phyloP scores from a whole-genome alignment of 2,888 invertebrate species.

The Ypsolopha sequella region DNA sequence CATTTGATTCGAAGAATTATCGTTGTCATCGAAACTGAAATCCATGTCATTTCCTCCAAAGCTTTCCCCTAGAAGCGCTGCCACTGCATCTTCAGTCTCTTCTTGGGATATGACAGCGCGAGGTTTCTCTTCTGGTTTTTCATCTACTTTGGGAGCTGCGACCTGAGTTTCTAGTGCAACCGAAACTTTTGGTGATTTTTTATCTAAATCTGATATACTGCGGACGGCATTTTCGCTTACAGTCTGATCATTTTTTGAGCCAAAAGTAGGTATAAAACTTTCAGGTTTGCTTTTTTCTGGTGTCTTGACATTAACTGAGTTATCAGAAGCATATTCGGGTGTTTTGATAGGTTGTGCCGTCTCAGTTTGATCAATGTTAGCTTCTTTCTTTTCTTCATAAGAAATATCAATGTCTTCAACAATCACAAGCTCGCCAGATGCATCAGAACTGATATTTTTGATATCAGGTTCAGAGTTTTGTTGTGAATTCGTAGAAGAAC shows the following conservation, averaged over 20 bases:
- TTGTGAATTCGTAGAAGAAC: conserved; percentile 55
- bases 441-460: conserved; percentile 14
- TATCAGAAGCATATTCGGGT: conserved; percentile 35
- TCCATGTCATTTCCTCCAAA: conserved; percentile 75
- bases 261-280: conserved; percentile 74
- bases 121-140: conserved; percentile 80
- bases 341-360: conserved; percentile 32
- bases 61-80: conserved; percentile 87
- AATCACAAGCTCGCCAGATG: conserved; percentile 16
- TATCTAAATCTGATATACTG: conserved; percentile 76
- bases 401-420: conserved; percentile 29
- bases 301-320: conserved; percentile 43
- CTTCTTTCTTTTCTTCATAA: conserved; percentile 28
- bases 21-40: conserved; percentile 36
- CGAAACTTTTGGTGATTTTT: conserved; percentile 30
- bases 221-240: conserved; percentile 86
- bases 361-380: conserved; percentile 18
- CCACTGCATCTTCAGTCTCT: conserved; percentile 93
- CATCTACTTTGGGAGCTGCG: conserved; percentile 49
- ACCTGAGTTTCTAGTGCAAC: conserved; percentile 30
- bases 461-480: conserved; percentile 25
- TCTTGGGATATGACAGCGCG: conserved; percentile 90
- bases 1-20: conserved; percentile 66
- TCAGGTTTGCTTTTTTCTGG: conserved; percentile 44
- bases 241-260: conserved; percentile 73